Conservation (phyloP, 1,140 invertebrate species). For the Drosophila seguyi region DNA sequence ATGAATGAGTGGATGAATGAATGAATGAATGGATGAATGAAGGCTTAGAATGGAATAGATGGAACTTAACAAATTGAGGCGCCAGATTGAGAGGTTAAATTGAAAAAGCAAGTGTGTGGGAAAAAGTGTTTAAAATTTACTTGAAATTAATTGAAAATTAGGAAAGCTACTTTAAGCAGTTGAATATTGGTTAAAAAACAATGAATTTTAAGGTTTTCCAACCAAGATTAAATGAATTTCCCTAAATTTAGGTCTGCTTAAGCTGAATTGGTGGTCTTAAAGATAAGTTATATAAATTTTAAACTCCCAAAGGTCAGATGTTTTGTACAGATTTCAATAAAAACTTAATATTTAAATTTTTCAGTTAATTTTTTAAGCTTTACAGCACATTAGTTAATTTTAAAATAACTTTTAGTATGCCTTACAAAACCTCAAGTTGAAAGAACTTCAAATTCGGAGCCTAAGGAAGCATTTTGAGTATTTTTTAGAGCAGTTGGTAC, state of each 20-base stretch:
- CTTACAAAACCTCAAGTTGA: too few species aligned
- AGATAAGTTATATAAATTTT: background rate
- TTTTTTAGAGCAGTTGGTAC: background rate
- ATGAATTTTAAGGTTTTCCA: too few species aligned
- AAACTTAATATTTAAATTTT: too few species aligned
- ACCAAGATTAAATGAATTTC: too few species aligned
- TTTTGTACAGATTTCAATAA: too few species aligned
- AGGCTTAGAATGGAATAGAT: background rate
- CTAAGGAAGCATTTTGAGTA: background rate
- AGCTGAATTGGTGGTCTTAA: too few species aligned
- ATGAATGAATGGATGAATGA: conserved; percentile 8
- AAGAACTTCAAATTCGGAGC: too few species aligned
- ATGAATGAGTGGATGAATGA: conserved; percentile 9
- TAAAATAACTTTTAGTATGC: background rate
- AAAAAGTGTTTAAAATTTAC: background rate
- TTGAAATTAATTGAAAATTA: background rate
- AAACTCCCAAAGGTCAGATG: too few species aligned
- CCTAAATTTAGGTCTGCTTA: too few species aligned
- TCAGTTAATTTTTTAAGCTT: background rate
- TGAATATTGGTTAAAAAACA: too few species aligned
- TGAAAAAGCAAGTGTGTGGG: conserved; percentile 5
- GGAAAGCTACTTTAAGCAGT: background rate
- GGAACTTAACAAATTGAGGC: conserved; percentile 5
- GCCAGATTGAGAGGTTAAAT: conserved; percentile 12
- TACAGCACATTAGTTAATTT: background rate